phyloP scores from a whole-genome alignment of 2,888 invertebrate genomes.

The Eutolmus rufibarbis region DNA sequence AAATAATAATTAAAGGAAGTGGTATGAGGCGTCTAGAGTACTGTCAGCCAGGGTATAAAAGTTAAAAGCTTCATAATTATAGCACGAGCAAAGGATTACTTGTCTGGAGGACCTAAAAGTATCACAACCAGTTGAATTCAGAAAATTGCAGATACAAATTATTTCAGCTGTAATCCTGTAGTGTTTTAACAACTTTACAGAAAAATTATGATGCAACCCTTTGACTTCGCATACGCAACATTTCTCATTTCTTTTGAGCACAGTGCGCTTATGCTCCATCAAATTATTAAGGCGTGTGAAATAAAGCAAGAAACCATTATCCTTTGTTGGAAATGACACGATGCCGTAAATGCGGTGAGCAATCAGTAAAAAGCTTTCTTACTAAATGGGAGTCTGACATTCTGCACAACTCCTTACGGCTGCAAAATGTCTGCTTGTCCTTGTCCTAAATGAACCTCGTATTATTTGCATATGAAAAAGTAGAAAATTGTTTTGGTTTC shows the following conservation, averaged over 20 bases:
- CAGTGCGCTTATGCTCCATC: not conserved
- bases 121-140: not conserved
- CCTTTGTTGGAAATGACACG: not conserved
- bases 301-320: not conserved
- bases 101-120: not conserved
- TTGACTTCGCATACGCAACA: not conserved
- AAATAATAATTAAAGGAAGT: not conserved
- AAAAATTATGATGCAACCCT: not conserved
- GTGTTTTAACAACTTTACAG: not conserved
- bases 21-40: not conserved
- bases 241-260: not conserved
- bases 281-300: not conserved
- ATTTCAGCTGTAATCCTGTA: not conserved
- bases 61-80: not conserved
- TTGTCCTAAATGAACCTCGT: not conserved
- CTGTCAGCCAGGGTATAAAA: not conserved
- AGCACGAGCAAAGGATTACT: not conserved
- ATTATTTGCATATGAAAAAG: not conserved
- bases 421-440: not conserved
- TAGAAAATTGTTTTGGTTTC: not conserved
- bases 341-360: slow-evolving; percentile 15
- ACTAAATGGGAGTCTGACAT: slow-evolving; percentile 21
- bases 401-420: not conserved
- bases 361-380: slow-evolving; percentile 20
- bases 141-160: not conserved